Base-by-base conservation (phyloP, 2,113 vertebrate species). In the Erythrocercus mccallii region DNA sequence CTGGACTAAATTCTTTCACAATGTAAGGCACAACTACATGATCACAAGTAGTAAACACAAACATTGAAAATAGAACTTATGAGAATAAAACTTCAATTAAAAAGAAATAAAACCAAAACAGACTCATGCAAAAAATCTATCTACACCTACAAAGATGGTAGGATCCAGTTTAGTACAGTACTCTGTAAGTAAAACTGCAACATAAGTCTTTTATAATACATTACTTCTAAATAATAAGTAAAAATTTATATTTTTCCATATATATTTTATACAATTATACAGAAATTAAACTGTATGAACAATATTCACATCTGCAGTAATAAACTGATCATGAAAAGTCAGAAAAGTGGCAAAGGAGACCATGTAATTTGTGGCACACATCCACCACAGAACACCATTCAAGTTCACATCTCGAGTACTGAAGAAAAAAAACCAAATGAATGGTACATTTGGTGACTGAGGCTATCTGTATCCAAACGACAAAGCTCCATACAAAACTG, bases 1-100 rank as follows among this genome's bases (percentile, higher is more conserved):
- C 96, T 96, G 93, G 97, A 96, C 96, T 97, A 97, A 98, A 96
- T 94, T 97, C 93, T 98, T 91, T 95, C 95, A 97, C 96, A 97
- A 98, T 96, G 95, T 99, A 98, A 99, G 99, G 98, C 99, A 99
- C 98, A 97, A 98, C 97, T 98, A 98, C 98, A 98, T 97, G 96
- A 98, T 97, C 97, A 98, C 98, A 97, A 97, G 77, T 94, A 97
- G 95, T 97, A 97, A 97, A 97, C 89, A 97, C 92, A 97, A 86
- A 95, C 97, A 98, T 83, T 95, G 84, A 96, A 96, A 97, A 86
- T 4, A 96, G 92, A 97, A 98, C 93, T 89, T 88, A 95, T 95
- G 93, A 88, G 78, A 89, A 94, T 62, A 57, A 28, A 95, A 84
- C 27, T 74, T 80, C 54, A 93, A 94, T 80, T 91, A 94, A 81